These are phyloP conservation scores for Tiaroga cobitis DNA, from an alignment of 2,797 vertebrate species.

Conservation along the genomic window DNA sequence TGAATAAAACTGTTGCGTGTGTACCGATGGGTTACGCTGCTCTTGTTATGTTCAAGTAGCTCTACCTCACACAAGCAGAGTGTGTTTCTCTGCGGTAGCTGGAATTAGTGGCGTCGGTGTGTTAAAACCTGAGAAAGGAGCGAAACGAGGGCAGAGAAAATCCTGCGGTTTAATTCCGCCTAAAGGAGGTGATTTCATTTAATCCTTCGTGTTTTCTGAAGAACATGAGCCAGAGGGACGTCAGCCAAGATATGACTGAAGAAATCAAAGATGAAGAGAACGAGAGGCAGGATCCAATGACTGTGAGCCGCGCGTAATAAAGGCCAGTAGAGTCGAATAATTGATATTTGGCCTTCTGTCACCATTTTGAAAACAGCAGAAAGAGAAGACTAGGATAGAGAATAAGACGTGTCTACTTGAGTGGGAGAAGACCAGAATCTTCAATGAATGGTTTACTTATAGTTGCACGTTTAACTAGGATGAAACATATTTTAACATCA, in stretches of 20 bases:
- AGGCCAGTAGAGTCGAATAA: background rate
- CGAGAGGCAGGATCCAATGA: background rate
- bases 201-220: slow-evolving; percentile 39
- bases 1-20: background rate
- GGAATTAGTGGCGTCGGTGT: background rate
- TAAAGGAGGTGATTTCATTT: slow-evolving; percentile 16
- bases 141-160: slow-evolving; percentile 28
- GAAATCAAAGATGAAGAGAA: background rate
- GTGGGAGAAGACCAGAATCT: background rate
- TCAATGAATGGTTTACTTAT: background rate
- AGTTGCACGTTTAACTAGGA: background rate
- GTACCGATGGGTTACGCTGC: background rate
- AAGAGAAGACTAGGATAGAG: background rate
- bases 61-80: too few relatives aligned
- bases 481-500: background rate
- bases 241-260: slow-evolving; percentile 23
- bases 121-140: background rate
- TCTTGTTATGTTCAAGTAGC: background rate
- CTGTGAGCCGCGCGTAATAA: background rate
- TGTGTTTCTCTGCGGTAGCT: background rate
- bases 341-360: background rate
- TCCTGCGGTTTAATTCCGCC: slow-evolving; percentile 40
- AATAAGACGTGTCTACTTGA: background rate
- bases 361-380: background rate
- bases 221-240: slow-evolving; percentile 25